These are phyloP conservation scores for Sycobia sp. DNA, from an alignment of 1,140 invertebrate genomes.

Conservation along the genomic window DNA sequence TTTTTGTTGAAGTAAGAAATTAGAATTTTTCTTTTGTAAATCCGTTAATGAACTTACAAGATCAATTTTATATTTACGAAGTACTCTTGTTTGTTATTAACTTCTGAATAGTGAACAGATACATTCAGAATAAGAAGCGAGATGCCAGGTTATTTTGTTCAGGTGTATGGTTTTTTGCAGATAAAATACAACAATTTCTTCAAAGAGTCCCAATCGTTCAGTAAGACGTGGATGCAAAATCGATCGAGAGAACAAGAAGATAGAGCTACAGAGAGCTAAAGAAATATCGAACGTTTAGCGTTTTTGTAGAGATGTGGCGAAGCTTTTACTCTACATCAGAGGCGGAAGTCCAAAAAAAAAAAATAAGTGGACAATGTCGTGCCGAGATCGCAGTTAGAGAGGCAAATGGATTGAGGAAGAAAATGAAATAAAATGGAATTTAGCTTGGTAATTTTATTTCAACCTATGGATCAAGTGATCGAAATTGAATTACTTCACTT, in stretches of 20 bases:
- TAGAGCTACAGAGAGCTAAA: too few species aligned
- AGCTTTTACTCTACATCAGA: slow-evolving; percentile 44
- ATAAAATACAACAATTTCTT: slow-evolving; percentile 25
- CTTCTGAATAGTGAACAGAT: too few species aligned
- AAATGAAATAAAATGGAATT: slow-evolving; percentile 12
- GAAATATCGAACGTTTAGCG: too few species aligned
- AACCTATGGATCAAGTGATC: not conserved
- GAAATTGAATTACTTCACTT: slow-evolving; percentile 1
- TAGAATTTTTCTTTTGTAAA: too few species aligned
- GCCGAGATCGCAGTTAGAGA: slow-evolving; percentile 5
- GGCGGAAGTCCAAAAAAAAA: not conserved
- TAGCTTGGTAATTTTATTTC: slow-evolving; percentile 15
- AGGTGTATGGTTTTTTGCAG: slow-evolving; percentile 28
- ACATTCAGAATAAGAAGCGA: too few species aligned
- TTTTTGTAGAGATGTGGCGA: not conserved
- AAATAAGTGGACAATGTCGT: not conserved
- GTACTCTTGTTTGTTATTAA: too few species aligned
- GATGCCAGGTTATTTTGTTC: slow-evolving; percentile 30
- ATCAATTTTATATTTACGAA: too few species aligned
- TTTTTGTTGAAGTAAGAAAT: too few species aligned
- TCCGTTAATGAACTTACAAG: too few species aligned
- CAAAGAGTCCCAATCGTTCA: slow-evolving; percentile 39
- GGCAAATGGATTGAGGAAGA: not conserved
- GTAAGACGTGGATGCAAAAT: too few species aligned
- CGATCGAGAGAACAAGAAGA: not conserved